Conservation (phyloP, 1,140 invertebrate genomes). For the Carposina sasakii region DNA sequence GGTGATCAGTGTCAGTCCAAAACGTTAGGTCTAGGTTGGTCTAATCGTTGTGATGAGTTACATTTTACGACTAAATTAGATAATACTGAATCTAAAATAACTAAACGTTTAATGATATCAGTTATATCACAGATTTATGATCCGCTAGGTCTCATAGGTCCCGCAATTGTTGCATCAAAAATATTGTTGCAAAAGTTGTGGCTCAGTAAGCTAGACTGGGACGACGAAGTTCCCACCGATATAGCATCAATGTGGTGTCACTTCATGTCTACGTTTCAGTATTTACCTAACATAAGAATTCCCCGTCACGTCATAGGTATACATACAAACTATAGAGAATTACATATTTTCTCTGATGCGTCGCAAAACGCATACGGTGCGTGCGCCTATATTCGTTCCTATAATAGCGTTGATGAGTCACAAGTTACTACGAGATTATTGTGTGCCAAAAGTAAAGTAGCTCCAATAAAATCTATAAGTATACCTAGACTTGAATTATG, state of each 20-base stretch:
- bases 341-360: constrained; percentile 7
- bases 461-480: constrained; percentile 46
- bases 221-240: background rate
- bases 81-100: background rate
- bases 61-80: constrained; percentile 7
- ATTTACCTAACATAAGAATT: background rate
- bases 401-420: constrained; percentile 1
- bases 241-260: background rate
- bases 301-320: background rate
- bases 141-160: background rate
- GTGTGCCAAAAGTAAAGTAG: constrained; percentile 46
- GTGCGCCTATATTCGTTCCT: constrained; percentile 5
- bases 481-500: constrained; percentile 64
- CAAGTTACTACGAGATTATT: constrained; percentile 18
- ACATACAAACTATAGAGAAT: background rate
- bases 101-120: constrained; percentile 1
- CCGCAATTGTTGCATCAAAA: constrained; percentile 2
- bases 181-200: constrained; percentile 11
- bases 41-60: background rate
- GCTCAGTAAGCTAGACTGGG: constrained; percentile 4
- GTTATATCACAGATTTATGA: constrained; percentile 2
- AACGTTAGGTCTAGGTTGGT: constrained; percentile 9
- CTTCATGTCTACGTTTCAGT: background rate
- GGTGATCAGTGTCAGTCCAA: constrained; percentile 2
- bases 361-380: constrained; percentile 8